Base-by-base conservation (phyloP, 2,888 invertebrate species). In the Seira sanloemensis region DNA sequence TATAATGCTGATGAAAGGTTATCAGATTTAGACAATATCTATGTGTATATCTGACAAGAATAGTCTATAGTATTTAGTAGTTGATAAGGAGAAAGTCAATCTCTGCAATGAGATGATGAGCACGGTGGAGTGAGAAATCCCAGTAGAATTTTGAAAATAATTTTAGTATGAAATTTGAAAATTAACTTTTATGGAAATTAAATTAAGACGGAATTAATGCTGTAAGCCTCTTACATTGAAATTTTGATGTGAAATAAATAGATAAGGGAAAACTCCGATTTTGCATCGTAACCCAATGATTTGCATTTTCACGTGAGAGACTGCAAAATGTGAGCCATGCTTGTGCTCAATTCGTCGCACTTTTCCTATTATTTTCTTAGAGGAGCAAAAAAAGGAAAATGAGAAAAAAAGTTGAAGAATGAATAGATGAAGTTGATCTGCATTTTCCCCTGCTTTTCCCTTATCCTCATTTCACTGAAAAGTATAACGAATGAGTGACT, bases 351-450 rank as follows among this genome's bases (percentile, higher is more conserved):
- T 21, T 62, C 23, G 21, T n/a, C n/a, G 16, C 50, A 50, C n/a
- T 62, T 9, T n/a, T n/a, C n/a, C n/a, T n/a, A n/a, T n/a, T 62
- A 62, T 21, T 19, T 62, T 62, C 62, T 62, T 21, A 62, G 62
- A 62, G 12, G 50, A 50, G 50, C 7, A 50, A 50, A 75, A 23
- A 75, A 27, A 23, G 27, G 54, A 46, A 54, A 54, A 54, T 50
- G 4, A 62, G 73, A 74, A 25, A 74, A 65, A 74, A 73, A 62
- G 62, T 2, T 21, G 46, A 65, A 5, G 23, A 74, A 37, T 25
- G 24, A 25, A 46, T 46, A 50, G 54, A 76, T 46, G 4, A 68
- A 76, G 76, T 68, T 76, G 76, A 76, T 76, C 76, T 76, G 67
- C 76, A 68, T 76, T 68, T 76, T 62, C 21, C 62, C 12, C 67